Percentiles rank a stretch among this genome's conserved stretches.
Evolutionary conservation across 2,797 vertebrate species (phyloP).

Genomic region (Picus viridis): DNA sequence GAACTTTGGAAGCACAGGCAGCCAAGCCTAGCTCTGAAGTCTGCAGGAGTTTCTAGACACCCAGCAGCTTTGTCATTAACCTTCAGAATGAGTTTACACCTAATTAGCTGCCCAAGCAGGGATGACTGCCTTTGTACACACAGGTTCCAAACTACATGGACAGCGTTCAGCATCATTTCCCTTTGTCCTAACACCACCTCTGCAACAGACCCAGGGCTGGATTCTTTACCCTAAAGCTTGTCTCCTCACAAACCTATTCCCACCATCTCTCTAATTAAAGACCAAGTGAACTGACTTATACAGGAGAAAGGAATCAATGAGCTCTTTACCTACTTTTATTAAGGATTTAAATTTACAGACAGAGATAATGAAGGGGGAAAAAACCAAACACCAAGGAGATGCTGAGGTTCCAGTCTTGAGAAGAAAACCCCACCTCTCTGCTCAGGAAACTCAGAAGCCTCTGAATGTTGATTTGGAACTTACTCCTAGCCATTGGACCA

Average conservation of each 20-base stretch:
- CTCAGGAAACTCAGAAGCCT: background rate
- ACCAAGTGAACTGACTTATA: background rate
- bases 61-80: background rate
- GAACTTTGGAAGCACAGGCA: background rate
- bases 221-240: background rate
- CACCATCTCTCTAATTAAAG: background rate
- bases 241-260: background rate
- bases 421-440: background rate
- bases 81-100: background rate
- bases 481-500: background rate
- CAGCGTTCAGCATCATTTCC: background rate
- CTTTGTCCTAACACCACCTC: no score
- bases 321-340: background rate
- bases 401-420: background rate
- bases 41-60: background rate
- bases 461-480: no score
- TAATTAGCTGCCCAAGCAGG: background rate
- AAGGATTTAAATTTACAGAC: background rate
- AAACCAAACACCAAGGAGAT: background rate
- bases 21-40: background rate
- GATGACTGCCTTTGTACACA: background rate
- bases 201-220: background rate
- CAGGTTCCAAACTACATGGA: background rate
- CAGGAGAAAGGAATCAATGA: background rate
- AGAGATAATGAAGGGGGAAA: background rate